Evolutionary conservation across 2,888 invertebrate species (phyloP).

Genomic region (Cremastobaeus sp.): DNA sequence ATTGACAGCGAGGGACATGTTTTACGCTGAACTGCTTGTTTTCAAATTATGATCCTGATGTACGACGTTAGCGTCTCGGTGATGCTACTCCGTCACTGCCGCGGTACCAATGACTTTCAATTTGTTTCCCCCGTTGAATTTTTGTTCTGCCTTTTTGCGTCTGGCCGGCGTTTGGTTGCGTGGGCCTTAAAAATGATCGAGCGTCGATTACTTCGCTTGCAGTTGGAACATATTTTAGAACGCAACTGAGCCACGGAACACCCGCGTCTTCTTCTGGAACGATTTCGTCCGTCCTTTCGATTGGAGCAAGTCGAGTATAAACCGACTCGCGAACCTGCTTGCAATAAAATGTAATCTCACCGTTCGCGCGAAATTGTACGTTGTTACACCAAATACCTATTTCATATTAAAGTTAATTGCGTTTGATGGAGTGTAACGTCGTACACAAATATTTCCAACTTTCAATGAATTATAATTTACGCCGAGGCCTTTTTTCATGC

Average conservation of each 20-base stretch:
- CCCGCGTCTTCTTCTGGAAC: conserved; percentile 47
- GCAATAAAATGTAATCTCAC: conserved; percentile 46
- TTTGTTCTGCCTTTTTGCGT: conserved; percentile 31
- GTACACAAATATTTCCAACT: conserved; percentile 5
- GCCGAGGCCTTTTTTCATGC: too few relatives aligned
- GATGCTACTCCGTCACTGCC: conserved; percentile 38
- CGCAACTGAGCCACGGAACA: conserved; percentile 51
- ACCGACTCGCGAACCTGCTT: conserved; percentile 29
- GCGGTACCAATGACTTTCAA: conserved; percentile 58
- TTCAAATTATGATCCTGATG: conserved; percentile 46
- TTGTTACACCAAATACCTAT: conserved; percentile 29
- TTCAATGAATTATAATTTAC: conserved; percentile 16
- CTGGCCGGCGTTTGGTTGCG: conserved; percentile 34
- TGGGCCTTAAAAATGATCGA: conserved; percentile 54
- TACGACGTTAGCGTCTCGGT: conserved; percentile 40
- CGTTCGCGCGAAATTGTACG: conserved; percentile 38
- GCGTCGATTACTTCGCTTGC: conserved; percentile 38
- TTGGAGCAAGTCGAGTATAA: conserved; percentile 38
- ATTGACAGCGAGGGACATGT: neutral
- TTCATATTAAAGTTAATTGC: conserved; percentile 41
- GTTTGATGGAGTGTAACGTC: conserved; percentile 24
- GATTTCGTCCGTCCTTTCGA: conserved; percentile 46
- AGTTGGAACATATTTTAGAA: conserved; percentile 56
- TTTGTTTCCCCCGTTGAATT: conserved; percentile 49
- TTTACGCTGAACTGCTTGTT: conserved; percentile 29